Percentiles rank a stretch among this genome's conserved stretches.
These are phyloP conservation scores for Tupaia chinensis DNA, from an alignment of 2,113 vertebrate species.

Conservation along the genomic window DNA sequence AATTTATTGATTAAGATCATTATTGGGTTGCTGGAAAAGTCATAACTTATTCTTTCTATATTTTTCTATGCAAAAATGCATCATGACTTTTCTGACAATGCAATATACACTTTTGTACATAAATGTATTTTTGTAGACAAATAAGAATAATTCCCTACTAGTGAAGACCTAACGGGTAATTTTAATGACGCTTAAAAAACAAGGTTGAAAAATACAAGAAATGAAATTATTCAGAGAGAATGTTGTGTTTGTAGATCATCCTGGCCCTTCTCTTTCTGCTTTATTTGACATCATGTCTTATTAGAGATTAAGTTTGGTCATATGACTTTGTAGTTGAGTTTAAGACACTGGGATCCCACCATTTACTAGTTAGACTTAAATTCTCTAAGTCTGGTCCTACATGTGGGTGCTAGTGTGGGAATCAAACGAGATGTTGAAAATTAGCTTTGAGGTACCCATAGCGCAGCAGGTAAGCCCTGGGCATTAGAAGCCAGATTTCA, in stretches of 20 bases:
- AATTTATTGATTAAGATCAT: neutral
- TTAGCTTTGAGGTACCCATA: too few species aligned
- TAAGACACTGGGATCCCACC: neutral
- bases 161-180: neutral
- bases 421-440: neutral
- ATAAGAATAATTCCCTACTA: neutral
- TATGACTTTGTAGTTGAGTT: neutral
- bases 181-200: neutral
- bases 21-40: too few species aligned
- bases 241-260: neutral
- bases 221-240: neutral
- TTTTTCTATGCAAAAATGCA: too few species aligned
- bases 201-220: neutral
- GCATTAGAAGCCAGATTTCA: too few species aligned
- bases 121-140: neutral
- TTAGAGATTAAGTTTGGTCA: neutral
- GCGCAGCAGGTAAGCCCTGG: too few species aligned
- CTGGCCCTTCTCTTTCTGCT: neutral
- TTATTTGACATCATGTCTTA: neutral
- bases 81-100: neutral
- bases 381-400: neutral
- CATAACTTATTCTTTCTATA: too few species aligned
- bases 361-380: neutral
- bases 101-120: neutral
- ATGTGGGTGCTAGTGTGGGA: neutral